Evolutionary conservation across 1,140 invertebrate species (phyloP).

Genomic region (Plodia interpunctella): DNA sequence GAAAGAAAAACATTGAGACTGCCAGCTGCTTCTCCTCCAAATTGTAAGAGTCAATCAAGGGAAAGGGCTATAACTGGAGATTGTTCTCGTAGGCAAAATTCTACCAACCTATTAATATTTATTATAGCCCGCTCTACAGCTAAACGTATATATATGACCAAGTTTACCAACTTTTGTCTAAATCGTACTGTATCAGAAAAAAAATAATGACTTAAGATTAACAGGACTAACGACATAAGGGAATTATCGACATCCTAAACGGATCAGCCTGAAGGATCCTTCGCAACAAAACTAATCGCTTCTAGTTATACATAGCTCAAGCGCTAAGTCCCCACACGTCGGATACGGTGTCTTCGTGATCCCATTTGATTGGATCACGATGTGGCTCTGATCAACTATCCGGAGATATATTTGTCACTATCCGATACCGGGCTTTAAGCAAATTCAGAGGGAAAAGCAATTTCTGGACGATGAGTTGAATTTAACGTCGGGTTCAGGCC

Average conservation of each 20-base stretch:
- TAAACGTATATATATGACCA: too few species aligned
- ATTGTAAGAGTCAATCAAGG: too few species aligned
- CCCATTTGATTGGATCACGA: slow-evolving; percentile 22
- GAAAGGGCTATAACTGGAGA: too few species aligned
- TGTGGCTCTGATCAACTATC: slow-evolving; percentile 24
- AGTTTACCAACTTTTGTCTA: too few species aligned
- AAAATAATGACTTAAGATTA: too few species aligned
- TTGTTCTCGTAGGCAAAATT: too few species aligned
- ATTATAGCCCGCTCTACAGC: too few species aligned
- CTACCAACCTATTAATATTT: too few species aligned
- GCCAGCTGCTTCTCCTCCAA: too few species aligned
- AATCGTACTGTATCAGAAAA: not conserved
- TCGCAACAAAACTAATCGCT: not conserved
- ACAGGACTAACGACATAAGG: not conserved
- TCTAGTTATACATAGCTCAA: slow-evolving; percentile 15
- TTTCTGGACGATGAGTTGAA: not conserved
- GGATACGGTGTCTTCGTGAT: slow-evolving; percentile 17
- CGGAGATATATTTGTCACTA: slow-evolving; percentile 17
- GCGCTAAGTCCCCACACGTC: slow-evolving; percentile 20
- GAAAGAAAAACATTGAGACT: too few species aligned
- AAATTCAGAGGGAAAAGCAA: slow-evolving; percentile 13
- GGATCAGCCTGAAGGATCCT: not conserved
- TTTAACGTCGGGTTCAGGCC: not conserved
- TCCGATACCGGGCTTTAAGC: slow-evolving; percentile 15
- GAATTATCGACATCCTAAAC: not conserved